Evolutionary conservation across 1,140 invertebrate genomes (phyloP), one percentile per base, ranked within the genome.

Genomic region (Parapsyche elsis): DNA sequence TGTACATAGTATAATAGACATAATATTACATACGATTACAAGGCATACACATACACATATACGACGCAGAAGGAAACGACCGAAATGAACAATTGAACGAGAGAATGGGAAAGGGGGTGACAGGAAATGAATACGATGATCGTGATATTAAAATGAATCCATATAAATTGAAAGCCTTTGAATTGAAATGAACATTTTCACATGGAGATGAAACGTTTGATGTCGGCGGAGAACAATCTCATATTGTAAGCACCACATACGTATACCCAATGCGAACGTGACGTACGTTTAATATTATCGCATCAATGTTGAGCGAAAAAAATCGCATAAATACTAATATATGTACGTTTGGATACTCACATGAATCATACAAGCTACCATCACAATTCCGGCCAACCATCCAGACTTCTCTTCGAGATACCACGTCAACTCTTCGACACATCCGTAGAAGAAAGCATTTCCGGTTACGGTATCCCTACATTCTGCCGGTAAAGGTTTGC

Each of bases 401-500:
- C 91, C 91, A n/a, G 94, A 92, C 85, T 94, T 93, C 61, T 92
- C 91, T 84, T 96, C 94, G 77, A 97, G 89, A 86, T 93, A 95
- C 93, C 94, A 95, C 9, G 94, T 95, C 75, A 97, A 85, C 85
- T 95, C 94, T 76, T 96, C 94, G 0, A 95, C 93, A 84, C 96
- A 97, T 12, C 95, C 95, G 84, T 96, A 92, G 86, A 94, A 95
- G 87, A 93, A 97, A 9, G 95, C 94, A 86, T 96, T 96, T 59
- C 96, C 96, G 5, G 94, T 96, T 0, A 96, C 94, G 0, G 94
- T 93, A 85, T 97, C 95, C 7, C 96, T 90, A 83, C 96, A 97
- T 75, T 94, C 93, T 10, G 91, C 90, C 0, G 95, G 95, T 38
- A 96, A 84, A 0, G 95, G 94, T 85, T 95, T 94, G 80, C 92